phyloP scores from a whole-genome alignment of 2,888 invertebrate species.

The Ectemnius cavifrons region DNA sequence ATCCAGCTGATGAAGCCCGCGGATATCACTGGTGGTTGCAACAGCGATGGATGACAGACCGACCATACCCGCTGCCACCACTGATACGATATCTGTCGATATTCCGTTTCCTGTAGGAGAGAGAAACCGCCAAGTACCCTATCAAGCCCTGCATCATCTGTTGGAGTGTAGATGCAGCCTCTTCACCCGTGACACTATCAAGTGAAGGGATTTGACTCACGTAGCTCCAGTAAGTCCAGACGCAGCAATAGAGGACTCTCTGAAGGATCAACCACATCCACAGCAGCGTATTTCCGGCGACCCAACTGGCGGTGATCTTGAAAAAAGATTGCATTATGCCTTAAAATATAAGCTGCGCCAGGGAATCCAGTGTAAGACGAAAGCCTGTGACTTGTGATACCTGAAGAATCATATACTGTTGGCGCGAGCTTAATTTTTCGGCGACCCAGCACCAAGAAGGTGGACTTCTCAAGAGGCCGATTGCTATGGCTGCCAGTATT shows the following conservation, averaged over 20 bases:
- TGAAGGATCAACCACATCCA: constrained; percentile 73
- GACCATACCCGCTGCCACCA: constrained; percentile 75
- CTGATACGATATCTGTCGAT: constrained; percentile 59
- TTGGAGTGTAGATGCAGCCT: too few species aligned
- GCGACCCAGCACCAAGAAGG: constrained; percentile 50
- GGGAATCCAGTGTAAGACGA: not conserved
- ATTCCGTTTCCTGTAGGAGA: constrained; percentile 62
- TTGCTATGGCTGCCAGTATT: constrained; percentile 62
- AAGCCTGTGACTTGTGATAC: constrained; percentile 43
- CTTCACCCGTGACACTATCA: too few species aligned
- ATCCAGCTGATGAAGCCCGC: constrained; percentile 72
- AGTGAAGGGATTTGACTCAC: constrained; percentile 55
- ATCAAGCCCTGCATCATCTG: not conserved
- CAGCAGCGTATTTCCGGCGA: constrained; percentile 61
- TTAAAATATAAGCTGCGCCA: not conserved
- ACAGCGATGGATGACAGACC: constrained; percentile 66
- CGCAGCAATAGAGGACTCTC: constrained; percentile 69
- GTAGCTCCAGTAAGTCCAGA: constrained; percentile 71
- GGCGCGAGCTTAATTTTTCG: constrained; percentile 22
- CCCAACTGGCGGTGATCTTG: constrained; percentile 67
- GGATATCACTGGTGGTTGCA: constrained; percentile 65
- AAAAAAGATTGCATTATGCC: constrained; percentile 18
- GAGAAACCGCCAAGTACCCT: not conserved
- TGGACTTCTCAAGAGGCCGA: constrained; percentile 66
- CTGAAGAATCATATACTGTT: constrained; percentile 57